These are phyloP conservation scores for Actinia equina DNA, from an alignment of 64 coral and sea anemone genomes.

Conservation along the genomic window DNA sequence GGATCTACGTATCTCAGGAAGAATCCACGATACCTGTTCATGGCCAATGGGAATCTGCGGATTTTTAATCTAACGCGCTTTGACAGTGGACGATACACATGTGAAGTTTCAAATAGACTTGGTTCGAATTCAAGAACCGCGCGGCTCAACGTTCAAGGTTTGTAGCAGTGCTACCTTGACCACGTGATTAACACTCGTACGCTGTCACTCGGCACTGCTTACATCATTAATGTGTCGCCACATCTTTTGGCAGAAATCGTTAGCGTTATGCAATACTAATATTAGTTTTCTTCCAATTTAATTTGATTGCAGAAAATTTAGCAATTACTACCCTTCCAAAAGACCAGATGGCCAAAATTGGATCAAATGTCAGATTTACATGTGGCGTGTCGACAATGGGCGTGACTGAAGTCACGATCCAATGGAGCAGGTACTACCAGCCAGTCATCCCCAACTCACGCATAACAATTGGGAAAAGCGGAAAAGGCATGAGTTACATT, in stretches of 20 bases:
- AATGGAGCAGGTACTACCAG: slow-evolving; percentile 24
- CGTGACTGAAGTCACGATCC: slow-evolving; percentile 36
- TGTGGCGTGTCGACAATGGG: slow-evolving; percentile 42
- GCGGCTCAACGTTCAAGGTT: slow-evolving; percentile 42
- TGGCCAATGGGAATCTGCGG: slow-evolving; percentile 61
- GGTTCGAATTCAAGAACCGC: slow-evolving; percentile 30
- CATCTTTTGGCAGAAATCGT: not conserved
- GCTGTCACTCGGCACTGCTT: not conserved
- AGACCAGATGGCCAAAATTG: slow-evolving; percentile 11
- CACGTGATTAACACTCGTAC: not conserved
- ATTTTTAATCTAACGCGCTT: slow-evolving; percentile 49
- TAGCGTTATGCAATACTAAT: not conserved
- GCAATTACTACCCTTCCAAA: slow-evolving; percentile 14
- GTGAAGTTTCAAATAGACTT: slow-evolving; percentile 52
- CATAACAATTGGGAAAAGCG: slow-evolving; percentile 26
- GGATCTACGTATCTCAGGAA: slow-evolving; percentile 18
- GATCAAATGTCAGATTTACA: not conserved
- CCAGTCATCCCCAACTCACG: slow-evolving; percentile 18
- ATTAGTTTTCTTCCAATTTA: not conserved
- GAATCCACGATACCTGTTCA: slow-evolving; percentile 42
- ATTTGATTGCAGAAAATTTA: slow-evolving; percentile 21
- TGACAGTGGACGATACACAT: slow-evolving; percentile 64
- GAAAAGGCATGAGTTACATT: slow-evolving; percentile 29
- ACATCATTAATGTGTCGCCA: not conserved
- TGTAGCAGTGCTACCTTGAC: not conserved